These are phyloP conservation scores for Pachyseris speciosa DNA, from an alignment of 64 coral and sea anemone species.

Conservation along the genomic window DNA sequence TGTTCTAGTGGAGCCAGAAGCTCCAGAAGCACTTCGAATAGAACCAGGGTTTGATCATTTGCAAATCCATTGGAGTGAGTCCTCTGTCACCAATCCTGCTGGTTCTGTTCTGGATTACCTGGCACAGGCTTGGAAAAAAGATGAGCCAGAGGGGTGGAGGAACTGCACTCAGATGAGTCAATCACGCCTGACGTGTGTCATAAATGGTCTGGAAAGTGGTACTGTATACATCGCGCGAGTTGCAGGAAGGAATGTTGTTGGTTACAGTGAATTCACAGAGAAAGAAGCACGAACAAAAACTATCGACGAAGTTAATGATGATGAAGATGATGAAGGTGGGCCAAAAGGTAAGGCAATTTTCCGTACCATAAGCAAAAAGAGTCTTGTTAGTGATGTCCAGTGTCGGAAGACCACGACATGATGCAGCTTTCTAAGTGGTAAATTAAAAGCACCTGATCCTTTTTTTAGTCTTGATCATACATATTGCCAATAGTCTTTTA, in stretches of 20 bases:
- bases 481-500: too few relatives aligned
- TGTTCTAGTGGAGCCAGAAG: not conserved
- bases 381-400: too few relatives aligned
- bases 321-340: too few relatives aligned
- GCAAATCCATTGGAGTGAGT: not conserved
- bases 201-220: not conserved
- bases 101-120: constrained; percentile 1
- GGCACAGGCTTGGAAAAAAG: not conserved
- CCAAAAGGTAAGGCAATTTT: too few relatives aligned
- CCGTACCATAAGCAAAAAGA: too few relatives aligned
- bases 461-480: too few relatives aligned
- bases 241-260: not conserved
- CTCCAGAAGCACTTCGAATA: not conserved
- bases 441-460: too few relatives aligned
- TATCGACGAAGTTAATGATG: not conserved
- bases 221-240: not conserved
- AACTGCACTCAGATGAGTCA: not conserved
- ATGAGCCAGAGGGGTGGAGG: not conserved
- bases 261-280: not conserved
- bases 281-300: not conserved
- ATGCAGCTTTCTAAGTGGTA: too few relatives aligned
- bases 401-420: too few relatives aligned
- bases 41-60: not conserved
- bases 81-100: not conserved
- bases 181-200: not conserved